Base-by-base conservation (phyloP, 2,797 vertebrate genomes). In the Choloepus didactylus region DNA sequence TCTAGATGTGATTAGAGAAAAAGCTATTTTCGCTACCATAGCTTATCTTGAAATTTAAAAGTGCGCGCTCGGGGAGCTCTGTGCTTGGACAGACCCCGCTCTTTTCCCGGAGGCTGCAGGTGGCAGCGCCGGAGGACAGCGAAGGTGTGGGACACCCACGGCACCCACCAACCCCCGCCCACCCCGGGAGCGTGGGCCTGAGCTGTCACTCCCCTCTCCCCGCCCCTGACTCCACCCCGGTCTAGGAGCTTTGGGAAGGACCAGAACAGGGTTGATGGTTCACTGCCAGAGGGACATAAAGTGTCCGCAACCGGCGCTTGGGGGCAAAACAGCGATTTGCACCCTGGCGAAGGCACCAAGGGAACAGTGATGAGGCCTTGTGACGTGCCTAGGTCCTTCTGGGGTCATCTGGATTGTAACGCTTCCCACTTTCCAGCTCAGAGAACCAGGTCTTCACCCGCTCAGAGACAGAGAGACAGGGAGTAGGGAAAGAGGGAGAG, bases 181-280 rank as follows among this genome's bases (percentile, higher is more conserved):
- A 25, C 2, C n/a, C 3, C 0, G 0, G 9, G 18, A 9, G 2
- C 6, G 0, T 1, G 7, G 16, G 16, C 25, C 59, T 3, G 10
- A 44, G 70, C 14, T 16, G 10, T 9, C 14, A 4, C 8, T 14
- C 0, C 0, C 2, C 23, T 46, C 2, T 11, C 7, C 0, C 23
- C 49, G 49, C 49, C 49, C 49, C 49, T 49, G 49, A 49, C 49
- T 12, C 12, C 49, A 49, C 23, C 23, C 15, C 2, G 6, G 19
- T 29, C n/a, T 81, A 4, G 23, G 41, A 72, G 69, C 6, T 0
- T 2, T 3, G 0, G 29, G 18, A 66, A 35, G 9, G 4, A 3
- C 29, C 4, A 6, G 0, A 23, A 3, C 3, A 0, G 2, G 7
- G 25, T 3, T 12, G 11, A 10, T 4, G 54, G 12, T 44, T 83